These are phyloP conservation scores for Gorsachius goisagi DNA, from an alignment of 2,113 vertebrate genomes.

Conservation along the genomic window DNA sequence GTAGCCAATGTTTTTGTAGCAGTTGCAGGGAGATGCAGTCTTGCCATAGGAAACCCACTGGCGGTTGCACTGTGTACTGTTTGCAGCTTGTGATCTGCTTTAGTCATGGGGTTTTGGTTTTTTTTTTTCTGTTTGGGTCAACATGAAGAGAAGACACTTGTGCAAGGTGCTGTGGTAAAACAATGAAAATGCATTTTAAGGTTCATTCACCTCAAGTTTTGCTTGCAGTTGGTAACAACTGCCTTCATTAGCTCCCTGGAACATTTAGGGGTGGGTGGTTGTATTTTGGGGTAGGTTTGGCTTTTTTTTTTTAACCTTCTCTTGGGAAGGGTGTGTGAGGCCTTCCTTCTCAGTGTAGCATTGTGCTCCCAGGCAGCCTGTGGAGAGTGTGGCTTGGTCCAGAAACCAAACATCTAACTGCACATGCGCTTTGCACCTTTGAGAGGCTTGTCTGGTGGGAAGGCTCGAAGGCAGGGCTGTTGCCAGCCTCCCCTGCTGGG, in stretches of 20 bases:
- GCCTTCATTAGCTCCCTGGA: fast-evolving
- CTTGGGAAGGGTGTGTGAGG: neutral
- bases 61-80: fast-evolving
- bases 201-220: neutral
- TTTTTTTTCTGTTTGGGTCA: neutral
- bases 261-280: neutral
- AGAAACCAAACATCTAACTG: neutral
- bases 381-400: fast-evolving
- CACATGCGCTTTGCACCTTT: neutral
- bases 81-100: neutral
- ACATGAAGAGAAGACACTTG: neutral
- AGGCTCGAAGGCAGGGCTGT: too few relatives aligned
- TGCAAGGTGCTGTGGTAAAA: neutral
- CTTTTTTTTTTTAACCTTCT: fast-evolving
- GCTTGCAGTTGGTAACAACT: fast-evolving
- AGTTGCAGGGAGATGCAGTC: fast-evolving
- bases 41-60: fast-evolving
- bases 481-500: too few relatives aligned
- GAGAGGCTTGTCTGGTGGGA: neutral
- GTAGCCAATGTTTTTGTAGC: fast-evolving
- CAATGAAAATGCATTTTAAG: neutral
- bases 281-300: fast-evolving
- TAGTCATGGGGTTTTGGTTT: too few relatives aligned
- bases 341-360: fast-evolving
- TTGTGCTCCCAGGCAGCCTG: too few relatives aligned